Percentiles rank a stretch among this genome's conserved stretches.
Conservation (phyloP, 2,797 vertebrate species). For the Clarias laeviceps region DNA sequence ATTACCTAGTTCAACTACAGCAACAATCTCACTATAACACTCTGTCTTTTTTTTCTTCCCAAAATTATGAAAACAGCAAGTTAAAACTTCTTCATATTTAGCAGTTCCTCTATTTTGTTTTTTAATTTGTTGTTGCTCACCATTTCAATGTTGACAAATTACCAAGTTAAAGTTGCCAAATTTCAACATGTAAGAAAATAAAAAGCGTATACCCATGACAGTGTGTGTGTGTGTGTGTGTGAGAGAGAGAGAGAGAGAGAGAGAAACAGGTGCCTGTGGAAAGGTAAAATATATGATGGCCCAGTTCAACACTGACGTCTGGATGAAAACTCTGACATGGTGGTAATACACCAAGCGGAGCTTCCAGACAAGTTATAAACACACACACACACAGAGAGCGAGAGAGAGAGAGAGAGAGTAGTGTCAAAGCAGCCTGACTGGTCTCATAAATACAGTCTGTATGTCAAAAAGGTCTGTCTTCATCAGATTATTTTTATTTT, state of each 20-base stretch:
- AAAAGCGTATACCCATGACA: background rate
- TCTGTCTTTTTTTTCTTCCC: no score
- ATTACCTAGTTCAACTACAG: no score
- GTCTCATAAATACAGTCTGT: background rate
- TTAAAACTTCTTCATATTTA: background rate
- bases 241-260: background rate
- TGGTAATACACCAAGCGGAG: background rate
- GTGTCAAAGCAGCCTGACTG: background rate
- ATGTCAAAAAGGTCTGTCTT: background rate
- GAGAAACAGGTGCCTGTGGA: conserved; percentile 31
- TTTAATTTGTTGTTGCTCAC: background rate
- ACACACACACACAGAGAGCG: background rate
- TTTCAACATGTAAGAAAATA: background rate
- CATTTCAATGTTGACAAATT: background rate
- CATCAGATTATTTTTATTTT: background rate
- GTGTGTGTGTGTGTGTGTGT: conserved; percentile 32
- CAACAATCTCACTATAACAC: no score
- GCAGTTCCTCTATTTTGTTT: background rate
- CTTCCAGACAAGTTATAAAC: background rate
- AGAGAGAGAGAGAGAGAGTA: no score
- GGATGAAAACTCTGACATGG: conserved; percentile 1
- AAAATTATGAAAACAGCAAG: background rate
- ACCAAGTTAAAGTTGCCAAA: background rate
- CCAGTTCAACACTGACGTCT: conserved; percentile 24
- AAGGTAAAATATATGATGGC: conserved; percentile 33